Evolutionary conservation across 2,113 vertebrate genomes (phyloP), one percentile per base, ranked within the genome.

Genomic region (Gopherus evgoodei): DNA sequence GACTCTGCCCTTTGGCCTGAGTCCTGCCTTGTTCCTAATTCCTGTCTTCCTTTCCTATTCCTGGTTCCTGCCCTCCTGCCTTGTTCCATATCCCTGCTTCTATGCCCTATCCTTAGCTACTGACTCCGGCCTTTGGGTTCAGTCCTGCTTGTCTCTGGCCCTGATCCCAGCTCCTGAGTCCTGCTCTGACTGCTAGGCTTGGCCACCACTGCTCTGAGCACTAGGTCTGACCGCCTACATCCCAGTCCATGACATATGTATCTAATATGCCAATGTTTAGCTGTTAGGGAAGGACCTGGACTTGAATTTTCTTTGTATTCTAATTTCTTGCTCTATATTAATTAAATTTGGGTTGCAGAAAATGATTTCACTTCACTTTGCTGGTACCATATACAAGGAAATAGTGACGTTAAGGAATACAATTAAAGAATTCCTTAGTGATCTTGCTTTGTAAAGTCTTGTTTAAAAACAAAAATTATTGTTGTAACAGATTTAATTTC

Each of bases 371-470:
- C 91, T 97, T 94, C 96, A 92, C 75, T 84, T 91, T 75, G 25
- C 52, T 9, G 91, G 52, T 87, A 92, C 19, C 50, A 83, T 87
- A 89, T 89, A 96, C 95, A 92, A 97, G 93, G 96, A 97, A 97
- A 97, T 17, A 96, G 52, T 89, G 86, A 80, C 72, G 54, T 93
- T 95, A 92, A 94, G 54, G 44, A 95, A 97, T 87, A 49, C 50
- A 91, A 92, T 82, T 84, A 91, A 72, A 83, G 44, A 90, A 59
- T 38, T 81, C 92, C 92, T 94, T 95, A 96, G 54, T 95, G 92
- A 96, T 81, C 38, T 97, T 85, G 85, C 56, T 97, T 95, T 93
- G 81, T 57, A 90, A 54, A 80, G 13, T 54, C 44, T 52, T 92
- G 11, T 93, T 95, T 94, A 96, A 98, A 96, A 97, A 82, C 83